phyloP scores from a whole-genome alignment of 2,113 vertebrate species.

The Pteropus alecto region DNA sequence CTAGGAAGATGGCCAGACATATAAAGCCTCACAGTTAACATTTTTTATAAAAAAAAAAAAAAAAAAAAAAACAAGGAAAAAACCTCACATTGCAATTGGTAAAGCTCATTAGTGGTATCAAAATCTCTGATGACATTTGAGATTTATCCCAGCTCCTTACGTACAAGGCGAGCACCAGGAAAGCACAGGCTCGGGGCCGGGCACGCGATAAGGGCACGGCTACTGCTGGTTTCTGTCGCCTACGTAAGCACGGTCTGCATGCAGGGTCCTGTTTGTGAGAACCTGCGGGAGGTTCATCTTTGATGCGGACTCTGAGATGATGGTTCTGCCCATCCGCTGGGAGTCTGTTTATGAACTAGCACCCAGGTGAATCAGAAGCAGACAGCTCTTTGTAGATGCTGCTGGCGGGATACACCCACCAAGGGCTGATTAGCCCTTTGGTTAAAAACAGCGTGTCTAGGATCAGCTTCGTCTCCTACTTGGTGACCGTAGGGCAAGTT shows the following conservation, averaged over 20 bases:
- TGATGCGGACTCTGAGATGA: background rate
- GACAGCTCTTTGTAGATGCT: background rate
- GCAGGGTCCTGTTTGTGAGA: no score
- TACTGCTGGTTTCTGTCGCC: fast-evolving
- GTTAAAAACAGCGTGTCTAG: background rate
- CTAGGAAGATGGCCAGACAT: background rate
- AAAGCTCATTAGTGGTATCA: background rate
- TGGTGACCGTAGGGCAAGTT: background rate
- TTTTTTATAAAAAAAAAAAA: background rate
- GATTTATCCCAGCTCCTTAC: background rate
- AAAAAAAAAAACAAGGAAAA: background rate
- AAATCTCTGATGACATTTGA: background rate
- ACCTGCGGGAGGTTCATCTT: background rate
- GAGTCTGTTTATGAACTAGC: background rate
- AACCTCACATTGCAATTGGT: background rate
- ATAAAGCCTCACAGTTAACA: background rate
- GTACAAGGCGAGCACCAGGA: fast-evolving
- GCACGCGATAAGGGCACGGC: fast-evolving
- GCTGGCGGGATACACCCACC: background rate
- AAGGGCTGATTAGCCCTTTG: background rate
- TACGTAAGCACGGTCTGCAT: background rate
- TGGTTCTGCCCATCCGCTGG: background rate
- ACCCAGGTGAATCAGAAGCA: background rate
- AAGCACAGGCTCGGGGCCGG: fast-evolving
- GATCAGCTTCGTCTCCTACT: background rate